Base-by-base conservation (phyloP, 2,888 invertebrate species). In the Eristalinus sepulchralis region DNA sequence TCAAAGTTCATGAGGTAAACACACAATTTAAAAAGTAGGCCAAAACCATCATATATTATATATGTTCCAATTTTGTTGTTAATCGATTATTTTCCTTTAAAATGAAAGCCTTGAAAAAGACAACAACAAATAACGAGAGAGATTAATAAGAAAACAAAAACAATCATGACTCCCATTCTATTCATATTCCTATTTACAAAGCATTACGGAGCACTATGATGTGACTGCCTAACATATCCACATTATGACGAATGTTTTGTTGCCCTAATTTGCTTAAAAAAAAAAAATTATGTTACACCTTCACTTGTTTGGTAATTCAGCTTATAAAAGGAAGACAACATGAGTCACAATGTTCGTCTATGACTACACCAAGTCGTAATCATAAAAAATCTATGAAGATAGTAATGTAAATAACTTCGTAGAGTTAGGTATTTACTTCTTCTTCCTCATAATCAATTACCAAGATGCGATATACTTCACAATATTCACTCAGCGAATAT, bases 271-370 rank as follows among this genome's bases (percentile, higher is more conserved):
- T 39, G 66, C 33, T 60, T 57, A n/a, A 47, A n/a, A 59, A 47
- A n/a, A 59, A 17, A 68, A 33, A 13, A 27, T 8, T 62, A 77
- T 67, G 55, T 64, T 71, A 71, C 63, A 78, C 71, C 71, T 78
- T 78, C 57, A 79, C 63, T 79, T 71, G 66, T 79, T 79, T 72
- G 66, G 72, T 53, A 67, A 53, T 73, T 73, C 13, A n/a, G n/a
- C 11, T 47, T 47, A 27, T 78, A 64, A 64, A 75, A 20, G 24
- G 34, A 75, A 80, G 20, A 31, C 55, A 57, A 31, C 39, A 68
- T 81, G 80, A 81, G 39, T 81, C 80, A 81, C n/a, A 36, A 17
- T 59, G 13, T 53, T 57, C 17, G 2, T 10, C 10, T 17, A 27
- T 73, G 76, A 60, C 60, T 36, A 9, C 34, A 62, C 60, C 47